Evolutionary conservation across 2,888 invertebrate species (phyloP), one percentile per base, ranked within the genome.

Genomic region (Pomacea canaliculata): DNA sequence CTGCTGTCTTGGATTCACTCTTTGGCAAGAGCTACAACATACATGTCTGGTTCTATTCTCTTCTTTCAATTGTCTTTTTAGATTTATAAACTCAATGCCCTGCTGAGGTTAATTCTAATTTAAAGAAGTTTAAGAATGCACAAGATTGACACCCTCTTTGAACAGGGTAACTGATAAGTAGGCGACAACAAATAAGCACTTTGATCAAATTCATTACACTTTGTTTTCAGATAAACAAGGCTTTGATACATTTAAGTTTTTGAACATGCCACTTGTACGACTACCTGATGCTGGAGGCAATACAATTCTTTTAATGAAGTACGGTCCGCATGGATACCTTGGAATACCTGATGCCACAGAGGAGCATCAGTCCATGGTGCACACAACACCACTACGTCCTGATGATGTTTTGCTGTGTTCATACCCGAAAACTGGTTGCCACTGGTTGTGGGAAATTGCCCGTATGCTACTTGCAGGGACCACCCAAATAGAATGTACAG

Each of bases 381-480:
- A 78, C 69, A 72, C 74, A 2, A 65, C 66, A 27, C 56, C 62
- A 18, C 70, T 78, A 9, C 67, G 71, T 7, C 69, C 71, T 56
- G 75, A 78, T 12, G 78, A 78, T 65, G 59, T 78, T 37, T 46
- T 78, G 59, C 65, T 78, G n/a, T 71, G 68, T n/a, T 78, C 78
- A 49, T 78, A 78, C 72, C 71, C 71, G 16, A 78, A 75, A 19
- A 62, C 76, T 23, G 80, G 80, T 27, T 78, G 76, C 60, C 80
- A 80, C 37, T 80, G 80, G 80, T 60, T 80, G 46, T 80, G 80
- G 80, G 79, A 80, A 59, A 76, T 80, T n/a, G 16, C 70, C 9
- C 62, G 77, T 12, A 76, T 77, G 73, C 51, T 80, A n/a, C 48
- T 76, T 12, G 72, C 73, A 1, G 75, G 75, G 3, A 70, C 71